Evolutionary conservation across 1,140 invertebrate genomes (phyloP), one percentile per base, ranked within the genome.

Genomic region (Littorina saxatilis): DNA sequence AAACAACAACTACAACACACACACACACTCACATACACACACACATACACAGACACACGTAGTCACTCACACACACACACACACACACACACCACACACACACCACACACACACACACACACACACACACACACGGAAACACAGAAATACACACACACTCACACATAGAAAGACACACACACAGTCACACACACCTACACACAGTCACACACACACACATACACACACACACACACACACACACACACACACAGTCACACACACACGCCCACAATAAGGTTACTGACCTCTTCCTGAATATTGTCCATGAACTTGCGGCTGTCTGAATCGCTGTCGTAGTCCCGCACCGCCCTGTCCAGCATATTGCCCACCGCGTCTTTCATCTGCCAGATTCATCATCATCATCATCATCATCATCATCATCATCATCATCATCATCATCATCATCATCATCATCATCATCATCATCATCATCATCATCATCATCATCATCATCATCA

Each of bases 321-420:
- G 55, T 20, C 27, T 0, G n/a, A 39, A 39, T 83, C 68, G 39
- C 66, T 40, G 39, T 83, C 83, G 23, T 86, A 83, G 17, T 79
- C 35, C 15, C 79, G n/a, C 27, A 88, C 84, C 11, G 81, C 82
- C 5, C 80, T 68, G 29, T 84, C 47, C 15, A 88, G 39, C 23
- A 84, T 84, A 15, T 85, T 63, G 40, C 78, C 55, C 5, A 88
- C 86, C 20, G 84, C 50, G 29, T 83, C 52, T 58, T 84, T 83
- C 11, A 86, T 74, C 87, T 87, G 70, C 0, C 37, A 78, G 35
- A 72, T 43, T 73, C 70, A 13, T 37, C 35, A n/a, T 73, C n/a
- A n/a, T 73, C 70, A n/a, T 73, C 37, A n/a, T 40, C 79, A 75
- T 50, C 61, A 76, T 76, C 80, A 81, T 76, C 80, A 81, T 61